A percentile compares a stretch with the other conserved stretches of the same genome.
These are phyloP conservation scores for Phaenicophaeus curvirostris DNA, from an alignment of 2,797 vertebrate genomes.

Conservation along the genomic window DNA sequence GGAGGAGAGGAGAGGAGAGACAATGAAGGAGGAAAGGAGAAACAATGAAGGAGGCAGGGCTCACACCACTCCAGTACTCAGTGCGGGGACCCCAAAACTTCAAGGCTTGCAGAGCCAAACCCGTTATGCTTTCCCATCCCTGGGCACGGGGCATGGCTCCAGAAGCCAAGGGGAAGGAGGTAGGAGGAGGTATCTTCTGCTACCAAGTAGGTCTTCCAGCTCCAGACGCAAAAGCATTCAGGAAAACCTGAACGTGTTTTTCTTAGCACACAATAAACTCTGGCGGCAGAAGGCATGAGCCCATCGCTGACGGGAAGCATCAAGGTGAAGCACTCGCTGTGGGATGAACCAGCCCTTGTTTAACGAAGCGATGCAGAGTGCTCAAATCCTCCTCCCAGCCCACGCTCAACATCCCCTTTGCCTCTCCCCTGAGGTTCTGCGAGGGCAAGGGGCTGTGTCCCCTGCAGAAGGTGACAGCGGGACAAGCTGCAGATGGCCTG, in stretches of 20 bases:
- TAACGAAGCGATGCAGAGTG: not conserved
- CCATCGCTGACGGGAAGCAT: not conserved
- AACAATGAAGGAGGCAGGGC: not conserved
- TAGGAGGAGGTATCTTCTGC: not conserved
- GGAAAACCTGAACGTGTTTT: not conserved
- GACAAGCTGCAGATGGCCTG: not conserved
- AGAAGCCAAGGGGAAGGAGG: not conserved
- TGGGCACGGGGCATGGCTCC: rapidly evolving
- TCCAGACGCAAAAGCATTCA: not conserved
- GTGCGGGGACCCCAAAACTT: rapidly evolving
- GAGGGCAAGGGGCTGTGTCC: not conserved
- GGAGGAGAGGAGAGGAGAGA: not conserved
- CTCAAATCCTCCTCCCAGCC: not conserved
- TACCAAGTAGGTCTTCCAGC: not conserved
- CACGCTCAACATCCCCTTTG: not conserved
- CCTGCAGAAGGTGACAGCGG: not conserved
- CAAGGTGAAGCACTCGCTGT: not conserved
- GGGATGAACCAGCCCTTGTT: not conserved
- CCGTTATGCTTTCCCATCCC: not conserved
- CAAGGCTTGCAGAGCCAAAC: not conserved
- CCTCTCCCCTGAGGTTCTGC: not conserved
- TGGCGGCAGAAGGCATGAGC: not conserved
- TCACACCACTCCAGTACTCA: rapidly evolving
- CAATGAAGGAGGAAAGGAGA: no score
- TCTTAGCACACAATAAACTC: not conserved